These are phyloP conservation scores for Ataeniobius toweri DNA, from an alignment of 2,797 vertebrate species.

Conservation along the genomic window DNA sequence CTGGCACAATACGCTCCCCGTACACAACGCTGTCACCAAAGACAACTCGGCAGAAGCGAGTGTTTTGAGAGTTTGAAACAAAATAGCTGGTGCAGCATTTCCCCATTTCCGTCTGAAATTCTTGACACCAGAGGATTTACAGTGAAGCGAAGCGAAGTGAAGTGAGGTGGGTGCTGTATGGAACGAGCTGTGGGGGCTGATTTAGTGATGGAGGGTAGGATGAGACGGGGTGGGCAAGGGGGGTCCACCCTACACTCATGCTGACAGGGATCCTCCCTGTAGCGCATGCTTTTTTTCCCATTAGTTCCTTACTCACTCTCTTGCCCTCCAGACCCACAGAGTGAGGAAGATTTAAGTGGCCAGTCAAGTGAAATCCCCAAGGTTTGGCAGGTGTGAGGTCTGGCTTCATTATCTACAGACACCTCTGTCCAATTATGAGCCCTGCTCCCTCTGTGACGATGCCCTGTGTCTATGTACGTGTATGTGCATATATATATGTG, in stretches of 20 bases:
- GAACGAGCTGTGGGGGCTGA: slow-evolving; percentile 64
- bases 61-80: slow-evolving; percentile 81
- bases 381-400: slow-evolving; percentile 84
- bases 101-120: slow-evolving; percentile 80
- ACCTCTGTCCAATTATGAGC: slow-evolving; percentile 85
- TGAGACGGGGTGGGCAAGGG: slow-evolving; percentile 15
- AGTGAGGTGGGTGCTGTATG: slow-evolving; percentile 66
- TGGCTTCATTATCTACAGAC: slow-evolving; percentile 86
- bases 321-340: slow-evolving; percentile 81
- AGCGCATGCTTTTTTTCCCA: slow-evolving; percentile 71
- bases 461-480: slow-evolving; percentile 48
- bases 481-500: slow-evolving; percentile 36
- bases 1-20: slow-evolving; percentile 69
- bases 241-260: slow-evolving; percentile 63
- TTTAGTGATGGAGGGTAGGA: slow-evolving; percentile 22
- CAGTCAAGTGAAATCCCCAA: slow-evolving; percentile 82
- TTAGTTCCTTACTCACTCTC: slow-evolving; percentile 80
- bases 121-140: slow-evolving; percentile 82
- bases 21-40: slow-evolving; percentile 80
- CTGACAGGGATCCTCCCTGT: slow-evolving; percentile 83
- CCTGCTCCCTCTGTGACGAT: slow-evolving; percentile 77
- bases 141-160: slow-evolving; percentile 69
- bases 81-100: slow-evolving; percentile 85
- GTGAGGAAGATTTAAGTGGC: slow-evolving; percentile 82
- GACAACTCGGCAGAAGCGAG: slow-evolving; percentile 75